Evolutionary conservation across 1,140 invertebrate genomes (phyloP).

Genomic region (Dendroctonus valens): DNA sequence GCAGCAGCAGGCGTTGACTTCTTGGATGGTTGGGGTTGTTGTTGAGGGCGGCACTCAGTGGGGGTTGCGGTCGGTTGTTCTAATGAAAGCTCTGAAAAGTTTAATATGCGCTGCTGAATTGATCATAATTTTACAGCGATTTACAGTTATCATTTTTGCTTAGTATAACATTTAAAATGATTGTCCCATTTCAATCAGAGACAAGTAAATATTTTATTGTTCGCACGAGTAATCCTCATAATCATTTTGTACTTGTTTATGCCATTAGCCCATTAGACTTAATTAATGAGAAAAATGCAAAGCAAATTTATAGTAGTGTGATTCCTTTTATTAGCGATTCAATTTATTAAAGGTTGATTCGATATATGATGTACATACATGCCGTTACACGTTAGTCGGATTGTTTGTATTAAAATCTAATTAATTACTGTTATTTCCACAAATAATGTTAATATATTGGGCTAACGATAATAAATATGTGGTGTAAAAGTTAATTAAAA

Average conservation of each 20-base stretch:
- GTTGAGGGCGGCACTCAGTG: constrained; percentile 37
- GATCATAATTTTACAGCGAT: not conserved
- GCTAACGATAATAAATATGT: no score
- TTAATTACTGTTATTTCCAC: no score
- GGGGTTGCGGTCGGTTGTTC: constrained; percentile 38
- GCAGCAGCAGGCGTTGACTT: constrained; percentile 21
- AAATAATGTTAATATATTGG: no score
- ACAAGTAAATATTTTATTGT: constrained; percentile 8
- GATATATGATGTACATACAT: no score
- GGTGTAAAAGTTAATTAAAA: no score
- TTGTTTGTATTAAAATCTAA: no score
- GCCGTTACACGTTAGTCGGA: no score
- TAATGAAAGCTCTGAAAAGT: constrained; percentile 37
- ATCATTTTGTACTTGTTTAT: constrained; percentile 25
- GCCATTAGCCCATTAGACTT: constrained; percentile 15
- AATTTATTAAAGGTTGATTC: no score
- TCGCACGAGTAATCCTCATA: constrained; percentile 22
- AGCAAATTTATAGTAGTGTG: constrained; percentile 8
- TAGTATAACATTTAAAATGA: not conserved
- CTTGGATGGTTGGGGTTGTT: constrained; percentile 11
- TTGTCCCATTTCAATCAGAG: not conserved
- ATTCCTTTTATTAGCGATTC: not conserved
- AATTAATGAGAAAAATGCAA: constrained; percentile 28
- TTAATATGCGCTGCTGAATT: constrained; percentile 1
- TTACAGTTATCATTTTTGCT: no score